These are phyloP conservation scores for Ophioderma brevispina DNA, from an alignment of 35 echinoderm and acorn worm species.

Conservation along the genomic window DNA sequence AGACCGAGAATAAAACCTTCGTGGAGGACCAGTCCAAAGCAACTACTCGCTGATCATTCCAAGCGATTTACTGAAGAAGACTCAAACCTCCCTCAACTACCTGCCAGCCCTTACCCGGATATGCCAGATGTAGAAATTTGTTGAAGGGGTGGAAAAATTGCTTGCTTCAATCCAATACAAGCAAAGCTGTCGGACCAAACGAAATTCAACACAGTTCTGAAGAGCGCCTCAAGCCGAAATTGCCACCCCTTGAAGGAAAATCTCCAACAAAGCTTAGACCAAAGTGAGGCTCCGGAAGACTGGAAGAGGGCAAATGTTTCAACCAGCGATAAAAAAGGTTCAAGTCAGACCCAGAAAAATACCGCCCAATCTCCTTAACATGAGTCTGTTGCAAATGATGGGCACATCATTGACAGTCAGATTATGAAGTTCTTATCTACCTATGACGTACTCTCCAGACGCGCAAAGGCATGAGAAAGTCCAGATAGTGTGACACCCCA, in stretches of 20 bases:
- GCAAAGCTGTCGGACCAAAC: slow-evolving; percentile 29
- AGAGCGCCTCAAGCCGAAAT: not conserved
- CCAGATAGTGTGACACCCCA: too few species aligned
- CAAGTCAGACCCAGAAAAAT: slow-evolving; percentile 5
- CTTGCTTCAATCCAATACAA: not conserved
- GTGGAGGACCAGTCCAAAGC: too few species aligned
- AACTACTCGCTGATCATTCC: too few species aligned
- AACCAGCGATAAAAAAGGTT: slow-evolving; percentile 28
- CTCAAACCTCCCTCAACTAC: not conserved
- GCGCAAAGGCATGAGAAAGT: too few species aligned
- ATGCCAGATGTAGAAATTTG: not conserved
- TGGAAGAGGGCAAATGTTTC: slow-evolving; percentile 24
- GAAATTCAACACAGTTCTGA: not conserved
- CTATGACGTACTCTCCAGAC: too few species aligned
- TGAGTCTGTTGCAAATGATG: slow-evolving; percentile 31
- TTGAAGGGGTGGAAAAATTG: slow-evolving; percentile 28
- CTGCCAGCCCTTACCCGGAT: too few species aligned
- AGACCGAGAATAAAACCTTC: not conserved
- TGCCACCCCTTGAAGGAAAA: not conserved
- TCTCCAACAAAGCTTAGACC: slow-evolving; percentile 8
- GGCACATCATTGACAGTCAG: slow-evolving; percentile 46
- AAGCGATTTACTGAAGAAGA: not conserved
- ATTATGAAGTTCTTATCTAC: slow-evolving; percentile 35
- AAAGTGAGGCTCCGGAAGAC: not conserved
- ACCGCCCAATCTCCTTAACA: slow-evolving; percentile 38